Evolutionary conservation across 2,888 invertebrate genomes (phyloP).

Genomic region (Anticlea derivata): DNA sequence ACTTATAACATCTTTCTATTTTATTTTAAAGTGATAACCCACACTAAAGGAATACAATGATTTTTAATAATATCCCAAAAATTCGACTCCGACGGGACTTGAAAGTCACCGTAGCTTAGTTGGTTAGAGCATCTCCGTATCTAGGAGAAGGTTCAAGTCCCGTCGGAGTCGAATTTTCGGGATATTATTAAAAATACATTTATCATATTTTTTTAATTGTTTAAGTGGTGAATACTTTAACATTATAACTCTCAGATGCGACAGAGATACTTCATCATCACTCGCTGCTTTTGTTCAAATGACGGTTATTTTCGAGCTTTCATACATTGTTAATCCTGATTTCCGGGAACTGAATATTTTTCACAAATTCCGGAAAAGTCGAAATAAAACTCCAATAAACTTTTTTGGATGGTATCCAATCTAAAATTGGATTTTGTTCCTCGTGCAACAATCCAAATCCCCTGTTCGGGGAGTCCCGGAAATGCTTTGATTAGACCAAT

Average conservation of each 20-base stretch:
- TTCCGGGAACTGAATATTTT: constrained; percentile 10
- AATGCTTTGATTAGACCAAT: constrained; percentile 39
- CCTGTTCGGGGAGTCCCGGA: constrained; percentile 28
- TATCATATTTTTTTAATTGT: too few species aligned
- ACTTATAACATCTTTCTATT: too few species aligned
- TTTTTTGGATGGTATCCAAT: constrained; percentile 27
- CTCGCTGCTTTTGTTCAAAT: not conserved
- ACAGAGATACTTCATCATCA: not conserved
- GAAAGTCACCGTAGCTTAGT: too few species aligned
- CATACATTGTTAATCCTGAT: constrained; percentile 9
- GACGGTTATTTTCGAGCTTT: not conserved
- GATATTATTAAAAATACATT: too few species aligned
- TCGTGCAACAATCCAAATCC: constrained; percentile 16
- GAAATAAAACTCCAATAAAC: constrained; percentile 19
- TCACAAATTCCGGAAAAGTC: constrained; percentile 1
- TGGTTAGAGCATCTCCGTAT: too few species aligned
- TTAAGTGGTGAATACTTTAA: not conserved
- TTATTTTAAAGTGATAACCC: too few species aligned
- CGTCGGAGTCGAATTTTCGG: too few species aligned
- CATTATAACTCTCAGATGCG: not conserved
- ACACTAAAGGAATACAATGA: too few species aligned
- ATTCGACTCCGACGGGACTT: too few species aligned
- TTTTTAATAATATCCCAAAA: too few species aligned
- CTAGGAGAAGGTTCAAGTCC: too few species aligned
- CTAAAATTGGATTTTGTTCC: constrained; percentile 24